Conservation (phyloP, 2,888 invertebrate species). For the Drosophila melanocephala region DNA sequence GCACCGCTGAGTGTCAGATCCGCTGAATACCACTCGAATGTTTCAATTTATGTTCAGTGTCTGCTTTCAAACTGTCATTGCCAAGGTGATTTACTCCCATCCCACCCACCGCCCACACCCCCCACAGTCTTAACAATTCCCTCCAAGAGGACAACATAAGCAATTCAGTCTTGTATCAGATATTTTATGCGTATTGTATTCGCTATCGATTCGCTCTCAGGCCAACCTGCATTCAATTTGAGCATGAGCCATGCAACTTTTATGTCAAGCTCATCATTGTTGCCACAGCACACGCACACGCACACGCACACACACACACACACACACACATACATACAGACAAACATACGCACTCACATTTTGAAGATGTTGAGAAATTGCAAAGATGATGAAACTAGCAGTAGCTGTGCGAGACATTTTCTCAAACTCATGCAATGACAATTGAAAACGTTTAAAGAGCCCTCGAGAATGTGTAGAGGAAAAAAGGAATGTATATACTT, state of each 20-base stretch:
- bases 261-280: conserved; percentile 23
- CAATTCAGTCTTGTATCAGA: conserved; percentile 29
- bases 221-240: conserved; percentile 37
- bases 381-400: neutral
- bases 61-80: conserved; percentile 43
- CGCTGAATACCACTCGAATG: conserved; percentile 34
- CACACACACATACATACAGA: neutral
- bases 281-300: neutral
- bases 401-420: neutral
- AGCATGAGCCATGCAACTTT: conserved; percentile 51
- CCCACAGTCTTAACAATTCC: neutral
- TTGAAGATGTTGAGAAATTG: neutral
- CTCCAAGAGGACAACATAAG: neutral
- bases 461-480: neutral
- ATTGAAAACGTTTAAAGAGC: conserved; percentile 5
- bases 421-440: conserved; percentile 8
- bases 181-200: conserved; percentile 49
- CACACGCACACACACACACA: neutral
- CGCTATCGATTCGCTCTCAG: conserved; percentile 46
- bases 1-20: conserved; percentile 18
- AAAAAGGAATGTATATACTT: neutral
- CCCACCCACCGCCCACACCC: neutral
- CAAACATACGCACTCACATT: neutral
- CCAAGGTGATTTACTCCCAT: conserved; percentile 18
- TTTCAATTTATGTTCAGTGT: conserved; percentile 36